A percentile compares a stretch with the other conserved stretches of the same genome.
phyloP scores from a whole-genome alignment of 2,888 invertebrate species.

The Callyntrura guangdongensis region DNA sequence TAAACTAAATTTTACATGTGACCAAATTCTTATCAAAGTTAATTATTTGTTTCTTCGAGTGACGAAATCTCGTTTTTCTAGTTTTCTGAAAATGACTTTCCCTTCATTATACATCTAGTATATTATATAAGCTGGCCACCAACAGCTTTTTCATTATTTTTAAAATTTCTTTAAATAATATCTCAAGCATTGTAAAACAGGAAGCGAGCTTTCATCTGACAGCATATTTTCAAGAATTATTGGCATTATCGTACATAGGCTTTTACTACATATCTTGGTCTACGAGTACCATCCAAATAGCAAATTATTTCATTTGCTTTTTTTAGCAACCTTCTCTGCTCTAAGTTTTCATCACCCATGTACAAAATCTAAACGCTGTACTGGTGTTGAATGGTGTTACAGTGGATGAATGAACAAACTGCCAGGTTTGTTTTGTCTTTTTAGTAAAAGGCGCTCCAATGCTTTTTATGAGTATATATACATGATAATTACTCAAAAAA shows the following conservation, averaged over 20 bases:
- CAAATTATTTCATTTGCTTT: no score
- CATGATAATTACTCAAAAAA: no score
- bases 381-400: conserved; percentile 63
- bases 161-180: neutral
- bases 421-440: neutral
- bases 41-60: neutral
- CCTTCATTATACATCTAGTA: neutral
- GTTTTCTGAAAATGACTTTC: no score
- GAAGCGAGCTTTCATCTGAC: neutral
- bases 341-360: neutral
- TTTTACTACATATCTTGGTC: neutral
- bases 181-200: neutral
- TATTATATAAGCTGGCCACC: conserved; percentile 28
- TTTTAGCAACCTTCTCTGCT: neutral
- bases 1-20: neutral
- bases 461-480: no score
- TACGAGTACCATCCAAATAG: no score
- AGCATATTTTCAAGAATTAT: neutral
- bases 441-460: neutral
- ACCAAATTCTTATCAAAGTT: no score
- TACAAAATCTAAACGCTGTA: neutral
- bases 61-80: no score
- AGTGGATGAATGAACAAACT: conserved; percentile 66
- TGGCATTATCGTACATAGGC: neutral
- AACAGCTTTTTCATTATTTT: conserved; percentile 23